phyloP scores from a whole-genome alignment of 2,113 vertebrate species.

The Chitala chitala region DNA sequence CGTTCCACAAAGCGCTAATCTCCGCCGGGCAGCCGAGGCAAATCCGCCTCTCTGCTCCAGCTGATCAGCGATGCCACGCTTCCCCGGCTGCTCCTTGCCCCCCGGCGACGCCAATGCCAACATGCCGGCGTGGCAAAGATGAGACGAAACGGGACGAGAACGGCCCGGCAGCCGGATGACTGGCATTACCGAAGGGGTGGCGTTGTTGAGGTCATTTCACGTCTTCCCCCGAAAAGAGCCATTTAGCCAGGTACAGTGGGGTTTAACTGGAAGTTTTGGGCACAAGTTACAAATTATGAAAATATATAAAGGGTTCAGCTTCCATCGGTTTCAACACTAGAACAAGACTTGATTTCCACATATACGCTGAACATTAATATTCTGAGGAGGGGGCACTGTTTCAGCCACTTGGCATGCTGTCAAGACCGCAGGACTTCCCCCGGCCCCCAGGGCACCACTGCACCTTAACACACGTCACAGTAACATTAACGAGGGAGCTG shows the following conservation, averaged over 20 bases:
- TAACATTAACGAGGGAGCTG: background rate
- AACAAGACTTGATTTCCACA: too few species aligned
- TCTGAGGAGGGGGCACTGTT: too few species aligned
- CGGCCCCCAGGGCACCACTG: too few species aligned
- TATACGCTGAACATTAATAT: too few species aligned
- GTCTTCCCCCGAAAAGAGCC: constrained; percentile 5
- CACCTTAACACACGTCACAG: too few species aligned
- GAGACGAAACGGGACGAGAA: constrained; percentile 2
- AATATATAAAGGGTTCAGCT: too few species aligned
- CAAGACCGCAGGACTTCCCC: too few species aligned
- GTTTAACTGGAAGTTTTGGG: background rate
- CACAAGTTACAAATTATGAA: too few species aligned
- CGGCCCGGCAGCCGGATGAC: too few species aligned
- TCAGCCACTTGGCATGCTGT: too few species aligned
- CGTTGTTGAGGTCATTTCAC: background rate
- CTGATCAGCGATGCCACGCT: constrained; percentile 5
- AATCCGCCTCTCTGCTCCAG: background rate
- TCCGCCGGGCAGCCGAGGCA: constrained; percentile 1
- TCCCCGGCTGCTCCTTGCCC: background rate
- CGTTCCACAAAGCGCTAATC: background rate
- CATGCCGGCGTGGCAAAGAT: constrained; percentile 1
- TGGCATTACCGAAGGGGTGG: background rate
- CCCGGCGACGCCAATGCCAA: background rate
- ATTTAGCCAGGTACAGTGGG: constrained; percentile 19
- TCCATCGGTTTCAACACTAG: too few species aligned